Base-by-base conservation (phyloP, 1,140 invertebrate species). In the Drosophila ercepeae region DNA sequence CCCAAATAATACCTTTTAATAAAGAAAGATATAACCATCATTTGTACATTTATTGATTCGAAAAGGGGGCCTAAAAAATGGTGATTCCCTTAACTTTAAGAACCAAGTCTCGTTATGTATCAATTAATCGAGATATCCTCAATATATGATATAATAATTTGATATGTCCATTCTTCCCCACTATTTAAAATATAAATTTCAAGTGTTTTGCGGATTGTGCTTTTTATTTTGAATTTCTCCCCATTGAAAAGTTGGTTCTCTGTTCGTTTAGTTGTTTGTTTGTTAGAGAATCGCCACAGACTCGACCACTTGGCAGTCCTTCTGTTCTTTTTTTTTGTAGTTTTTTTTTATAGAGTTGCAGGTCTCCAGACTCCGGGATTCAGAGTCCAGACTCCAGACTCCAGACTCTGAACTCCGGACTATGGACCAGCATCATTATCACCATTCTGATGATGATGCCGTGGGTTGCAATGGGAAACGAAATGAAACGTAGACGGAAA, bases 401-500 rank as follows among this genome's bases (percentile, higher is more conserved):
- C 54, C 27, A 14, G 60, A n/a, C 41, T 21, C 27, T 4, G 0
- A n/a, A 42, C 6, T 16, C 13, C 14, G 2, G 21, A 61, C 55
- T 39, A 41, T 21, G 11, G 55, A 16, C 54, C 21, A 69, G n/a
- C 50, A 69, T 21, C 27, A 21, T 7, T 32, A 58, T 19, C 21
- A 27, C 7, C 46, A 45, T 11, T n/a, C 21, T 32, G 32, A 29
- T 32, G 14, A 19, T 48, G 39, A 39, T 41, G 69, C 42, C 71
- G 29, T 9, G 9, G 29, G 29, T 41, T 73, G 68, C 70, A 73
- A 73, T 61, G 57, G 53, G 44, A 73, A 73, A 54, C 69, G 68
- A 44, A 67, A 53, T 67, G 68, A 73, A 71, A 71, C 65, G 29
- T 39, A 73, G 68, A 58, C 69, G 69, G 69, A 73, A 64, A 75